Base-by-base conservation (phyloP, 2,797 vertebrate genomes). In the Myripristis murdjan region DNA sequence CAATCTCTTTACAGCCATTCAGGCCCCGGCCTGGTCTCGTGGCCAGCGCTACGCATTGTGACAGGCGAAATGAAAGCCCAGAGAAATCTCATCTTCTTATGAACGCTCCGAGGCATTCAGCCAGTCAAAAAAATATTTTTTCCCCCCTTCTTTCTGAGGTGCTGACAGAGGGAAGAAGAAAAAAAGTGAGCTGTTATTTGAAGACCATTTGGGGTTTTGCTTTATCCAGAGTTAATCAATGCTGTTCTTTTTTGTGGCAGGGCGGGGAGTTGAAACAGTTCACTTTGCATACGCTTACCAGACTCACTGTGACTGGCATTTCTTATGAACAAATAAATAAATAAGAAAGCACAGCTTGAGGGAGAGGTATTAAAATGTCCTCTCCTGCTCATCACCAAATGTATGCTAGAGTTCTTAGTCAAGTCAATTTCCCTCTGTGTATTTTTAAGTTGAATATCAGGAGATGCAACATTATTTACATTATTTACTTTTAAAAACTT, bases 81-180 rank as follows among this genome's bases (percentile, higher is more conserved):
- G 81, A 91, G 92, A 92, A 93, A 93, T 94, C 92, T 94, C 92
- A 94, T 94, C 92, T 95, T 90, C 88, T 89, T 92, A 91, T 92
- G 88, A 91, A 91, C 82, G 87, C 89, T 89, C 55, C 58, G 48
- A 91, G 90, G 89, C 91, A 90, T 92, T 93, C 88, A 90, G 83
- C 84, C 90, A 83, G 87, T 88, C 90, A 88, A 87, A 90, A 88
- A 90, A 35, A 69, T 73, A 62, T 77, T 82, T 74, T 66, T 55
- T 66, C 62, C 35, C 63, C 69, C 31, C 49, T 73, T 71, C 81
- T 85, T 74, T 89, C 83, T 68, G 44, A 73, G 83, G 67, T 59
- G 37, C 65, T 35, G 54, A 90, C 76, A 87, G 87, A 88, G 73
- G 77, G 78, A 70, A 69, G 74, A 75, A 70, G 57, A 18, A 46